Base-by-base conservation (phyloP, 2,113 vertebrate species). In the Egretta garzetta region DNA sequence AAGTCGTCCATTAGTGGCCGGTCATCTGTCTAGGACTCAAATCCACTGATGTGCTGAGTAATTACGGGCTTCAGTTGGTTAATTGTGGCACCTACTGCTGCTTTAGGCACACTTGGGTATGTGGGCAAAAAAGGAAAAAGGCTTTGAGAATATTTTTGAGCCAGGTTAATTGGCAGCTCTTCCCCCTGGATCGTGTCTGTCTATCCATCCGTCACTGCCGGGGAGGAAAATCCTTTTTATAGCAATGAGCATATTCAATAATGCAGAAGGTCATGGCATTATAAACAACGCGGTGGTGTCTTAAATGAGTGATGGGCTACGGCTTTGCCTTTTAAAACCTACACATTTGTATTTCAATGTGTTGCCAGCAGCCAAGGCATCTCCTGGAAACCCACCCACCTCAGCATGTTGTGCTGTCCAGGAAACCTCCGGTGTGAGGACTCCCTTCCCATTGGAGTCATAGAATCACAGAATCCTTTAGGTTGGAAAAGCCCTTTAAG, bases 241-340 rank as follows among this genome's bases (percentile, higher is more conserved):
- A 33, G 81, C 75, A 19, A 19, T 4, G 71, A 66, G 52, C 27
- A 37, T 58, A 32, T 60, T 93, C 53, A 87, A 87, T 93, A 87
- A 87, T 55, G 71, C 62, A 86, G 86, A 95, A 95, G 85, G 93
- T 93, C 93, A 3, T 1, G 10, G 74, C 70, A 26, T 90, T 28
- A 17, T 9, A 8, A 9, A 9, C 5, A 0, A 12, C 0, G 26
- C 0, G 15, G 41, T 8, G 50, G 17, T 30, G 83, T n/a, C 63
- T 64, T 2, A 27, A n/a, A 28, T 43, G 89, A 96, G 77, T 10
- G 74, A 81, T 52, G 88, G 68, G 55, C 27, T 27, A 6, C 0
- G 1, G 47, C 43, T 92, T 45, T 81, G 73, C 64, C 66, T 95
- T 80, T 64, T 5, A 41, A 50, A 64, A 41, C 30, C 56, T 59